Conservation (phyloP, 2,113 vertebrate species). For the Podarcis muralis region DNA sequence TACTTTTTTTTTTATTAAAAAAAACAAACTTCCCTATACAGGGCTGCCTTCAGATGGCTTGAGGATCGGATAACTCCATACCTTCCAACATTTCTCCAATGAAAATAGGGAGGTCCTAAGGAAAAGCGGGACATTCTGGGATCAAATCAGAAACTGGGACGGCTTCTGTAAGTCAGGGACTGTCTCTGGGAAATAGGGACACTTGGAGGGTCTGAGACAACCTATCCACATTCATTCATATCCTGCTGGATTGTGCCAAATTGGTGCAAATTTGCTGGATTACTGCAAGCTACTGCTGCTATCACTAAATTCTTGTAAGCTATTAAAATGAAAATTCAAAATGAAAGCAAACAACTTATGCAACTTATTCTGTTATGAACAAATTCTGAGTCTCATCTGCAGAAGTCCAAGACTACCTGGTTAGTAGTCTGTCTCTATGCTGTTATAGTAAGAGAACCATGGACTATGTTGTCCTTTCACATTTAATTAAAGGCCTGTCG, state of each 20-base stretch:
- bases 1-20: too few species aligned
- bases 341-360: slow-evolving; percentile 61
- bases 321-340: slow-evolving; percentile 31
- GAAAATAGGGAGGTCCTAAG: too few species aligned
- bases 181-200: too few species aligned
- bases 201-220: neutral
- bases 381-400: slow-evolving; percentile 55
- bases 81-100: too few species aligned
- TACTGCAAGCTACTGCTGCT: neutral
- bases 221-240: neutral
- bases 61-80: too few species aligned
- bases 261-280: neutral
- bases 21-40: too few species aligned
- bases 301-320: slow-evolving; percentile 25
- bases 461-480: slow-evolving; percentile 27
- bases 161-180: too few species aligned
- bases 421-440: slow-evolving; percentile 43
- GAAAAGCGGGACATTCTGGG: too few species aligned
- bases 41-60: too few species aligned
- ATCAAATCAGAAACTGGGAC: too few species aligned
- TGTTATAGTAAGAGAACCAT: slow-evolving; percentile 31
- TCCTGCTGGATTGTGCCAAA: neutral
- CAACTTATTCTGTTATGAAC: slow-evolving; percentile 49
- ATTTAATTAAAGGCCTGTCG: slow-evolving; percentile 21
- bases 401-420: slow-evolving; percentile 56